These are phyloP conservation scores for Cloeon dipterum DNA, from an alignment of 2,888 invertebrate species.

Conservation along the genomic window DNA sequence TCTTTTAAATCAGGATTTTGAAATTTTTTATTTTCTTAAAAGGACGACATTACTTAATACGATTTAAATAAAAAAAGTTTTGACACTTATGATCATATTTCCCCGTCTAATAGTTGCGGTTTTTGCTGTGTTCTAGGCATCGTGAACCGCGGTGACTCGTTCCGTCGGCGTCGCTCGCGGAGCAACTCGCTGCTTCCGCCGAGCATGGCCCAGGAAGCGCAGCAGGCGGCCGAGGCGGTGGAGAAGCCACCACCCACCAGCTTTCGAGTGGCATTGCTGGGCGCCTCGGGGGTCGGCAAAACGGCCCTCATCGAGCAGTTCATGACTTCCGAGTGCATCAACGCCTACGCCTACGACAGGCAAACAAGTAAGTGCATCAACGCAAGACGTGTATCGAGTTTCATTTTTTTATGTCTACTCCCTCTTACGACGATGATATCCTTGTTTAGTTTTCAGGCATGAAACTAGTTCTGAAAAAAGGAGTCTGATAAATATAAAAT, in stretches of 20 bases:
- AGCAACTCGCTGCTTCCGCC: slow-evolving; percentile 57
- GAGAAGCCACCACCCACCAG: slow-evolving; percentile 13
- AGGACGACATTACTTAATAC: too few species aligned
- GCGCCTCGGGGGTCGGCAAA: slow-evolving; percentile 63
- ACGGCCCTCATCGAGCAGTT: slow-evolving; percentile 69
- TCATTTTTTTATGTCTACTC: too few species aligned
- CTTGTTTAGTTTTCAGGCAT: too few species aligned
- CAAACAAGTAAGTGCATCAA: slow-evolving; percentile 50
- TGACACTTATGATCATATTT: too few species aligned
- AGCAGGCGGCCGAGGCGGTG: slow-evolving; percentile 11
- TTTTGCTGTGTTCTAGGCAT: slow-evolving; percentile 40
- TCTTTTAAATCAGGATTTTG: too few species aligned
- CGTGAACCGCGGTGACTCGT: slow-evolving; percentile 84
- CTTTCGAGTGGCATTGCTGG: slow-evolving; percentile 52
- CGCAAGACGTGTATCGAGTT: too few species aligned
- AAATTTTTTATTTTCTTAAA: too few species aligned
- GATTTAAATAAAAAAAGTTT: too few species aligned
- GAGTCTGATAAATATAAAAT: too few species aligned
- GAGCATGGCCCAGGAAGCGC: slow-evolving; percentile 18
- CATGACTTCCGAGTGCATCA: slow-evolving; percentile 83
- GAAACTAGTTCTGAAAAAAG: too few species aligned
- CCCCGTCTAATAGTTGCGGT: too few species aligned
- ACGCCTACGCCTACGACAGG: slow-evolving; percentile 81
- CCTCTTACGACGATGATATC: too few species aligned
- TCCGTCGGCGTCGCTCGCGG: slow-evolving; percentile 59